Evolutionary conservation across 1,140 invertebrate genomes (phyloP).

Genomic region (Eurytemora carolleeae): DNA sequence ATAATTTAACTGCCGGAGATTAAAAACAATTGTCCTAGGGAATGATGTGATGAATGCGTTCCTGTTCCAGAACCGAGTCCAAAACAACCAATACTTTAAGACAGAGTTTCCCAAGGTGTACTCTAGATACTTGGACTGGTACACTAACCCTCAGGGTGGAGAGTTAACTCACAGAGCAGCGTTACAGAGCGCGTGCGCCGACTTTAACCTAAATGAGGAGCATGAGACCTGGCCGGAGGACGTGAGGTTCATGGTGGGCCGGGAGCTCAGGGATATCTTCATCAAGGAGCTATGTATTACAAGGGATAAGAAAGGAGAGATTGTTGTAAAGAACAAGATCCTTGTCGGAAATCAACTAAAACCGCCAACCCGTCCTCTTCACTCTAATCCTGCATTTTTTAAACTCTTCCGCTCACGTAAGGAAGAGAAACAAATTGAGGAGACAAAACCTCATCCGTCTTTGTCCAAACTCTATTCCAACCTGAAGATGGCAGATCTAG

Average conservation of each 20-base stretch:
- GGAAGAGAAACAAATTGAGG: background rate
- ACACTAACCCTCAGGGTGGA: too few species aligned
- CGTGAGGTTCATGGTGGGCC: background rate
- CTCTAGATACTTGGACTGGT: too few species aligned
- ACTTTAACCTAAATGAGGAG: background rate
- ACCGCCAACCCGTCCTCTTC: background rate
- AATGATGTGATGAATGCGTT: too few species aligned
- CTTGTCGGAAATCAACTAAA: background rate
- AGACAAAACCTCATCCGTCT: background rate
- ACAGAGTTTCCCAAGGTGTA: too few species aligned
- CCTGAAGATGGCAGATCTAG: background rate
- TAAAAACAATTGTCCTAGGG: too few species aligned
- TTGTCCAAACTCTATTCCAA: background rate
- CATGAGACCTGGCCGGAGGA: background rate
- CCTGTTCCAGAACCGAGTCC: too few species aligned
- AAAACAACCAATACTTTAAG: too few species aligned
- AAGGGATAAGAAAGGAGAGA: background rate
- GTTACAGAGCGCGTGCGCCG: background rate
- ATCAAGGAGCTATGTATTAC: background rate
- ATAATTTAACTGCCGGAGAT: too few species aligned
- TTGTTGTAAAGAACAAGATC: background rate
- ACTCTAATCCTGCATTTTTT: background rate
- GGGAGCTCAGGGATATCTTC: background rate
- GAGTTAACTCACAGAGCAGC: background rate
- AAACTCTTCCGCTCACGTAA: background rate